Evolutionary conservation across 2,797 vertebrate genomes (phyloP).

Genomic region (Champsocephalus esox): DNA sequence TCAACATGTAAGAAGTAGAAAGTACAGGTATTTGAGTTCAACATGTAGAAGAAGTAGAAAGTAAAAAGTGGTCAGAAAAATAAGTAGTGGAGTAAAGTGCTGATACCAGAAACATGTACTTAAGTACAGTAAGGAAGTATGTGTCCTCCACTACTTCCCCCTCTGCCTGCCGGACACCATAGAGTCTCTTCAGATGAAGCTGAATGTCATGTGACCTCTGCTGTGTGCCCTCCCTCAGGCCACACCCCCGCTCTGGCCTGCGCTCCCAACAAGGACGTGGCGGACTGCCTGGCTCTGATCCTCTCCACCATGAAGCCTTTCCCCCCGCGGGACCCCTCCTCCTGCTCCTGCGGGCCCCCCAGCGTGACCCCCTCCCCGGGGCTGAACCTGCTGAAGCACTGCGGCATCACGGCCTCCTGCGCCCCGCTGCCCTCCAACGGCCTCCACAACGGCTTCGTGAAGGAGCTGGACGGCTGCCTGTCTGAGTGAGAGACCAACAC

Average conservation of each 20-base stretch:
- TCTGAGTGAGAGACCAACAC: slow-evolving; percentile 89
- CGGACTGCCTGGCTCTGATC: slow-evolving; percentile 99
- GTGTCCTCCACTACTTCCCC: no score
- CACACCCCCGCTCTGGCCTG: slow-evolving; percentile 97
- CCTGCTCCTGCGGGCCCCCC: slow-evolving; percentile 82
- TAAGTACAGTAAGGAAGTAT: no score
- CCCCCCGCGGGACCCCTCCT: slow-evolving; percentile 91
- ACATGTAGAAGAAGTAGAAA: no score
- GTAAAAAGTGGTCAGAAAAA: no score
- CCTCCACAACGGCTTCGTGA: slow-evolving; percentile 92
- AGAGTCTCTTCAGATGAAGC: no score
- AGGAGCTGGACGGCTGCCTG: slow-evolving; percentile 96
- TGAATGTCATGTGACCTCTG: no score
- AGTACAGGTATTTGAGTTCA: no score
- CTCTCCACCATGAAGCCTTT: slow-evolving; percentile 99
- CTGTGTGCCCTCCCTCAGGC: slow-evolving; percentile 76
- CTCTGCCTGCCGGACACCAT: no score
- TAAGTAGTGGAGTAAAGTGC: no score
- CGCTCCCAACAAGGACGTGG: slow-evolving; percentile 98
- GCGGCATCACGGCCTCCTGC: slow-evolving; percentile 93
- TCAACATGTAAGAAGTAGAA: no score
- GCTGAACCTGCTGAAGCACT: slow-evolving; percentile 97
- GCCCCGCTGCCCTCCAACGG: slow-evolving; percentile 91
- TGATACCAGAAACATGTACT: no score
- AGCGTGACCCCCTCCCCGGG: slow-evolving; percentile 89